A percentile compares a stretch with the other conserved stretches of the same genome.
phyloP scores from a whole-genome alignment of 2,113 vertebrate genomes.

The Paracanthobrama guichenoti region DNA sequence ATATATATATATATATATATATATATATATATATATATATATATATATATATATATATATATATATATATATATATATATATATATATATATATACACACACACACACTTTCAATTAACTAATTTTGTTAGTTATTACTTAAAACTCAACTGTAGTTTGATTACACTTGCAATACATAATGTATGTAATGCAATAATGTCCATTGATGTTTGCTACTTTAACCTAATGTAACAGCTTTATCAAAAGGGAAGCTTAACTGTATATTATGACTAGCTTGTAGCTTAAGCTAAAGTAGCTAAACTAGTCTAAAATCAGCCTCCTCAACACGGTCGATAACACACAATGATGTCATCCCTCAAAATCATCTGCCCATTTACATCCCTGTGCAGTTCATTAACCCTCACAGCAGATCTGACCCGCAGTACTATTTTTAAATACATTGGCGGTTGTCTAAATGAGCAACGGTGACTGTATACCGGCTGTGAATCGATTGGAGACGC shows the following conservation, averaged over 20 bases:
- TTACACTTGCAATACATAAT: too few species aligned
- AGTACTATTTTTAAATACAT: background rate
- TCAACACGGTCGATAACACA: background rate
- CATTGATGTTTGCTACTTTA: background rate
- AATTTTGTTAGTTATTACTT: too few species aligned
- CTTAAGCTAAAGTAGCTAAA: too few species aligned
- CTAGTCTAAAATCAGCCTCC: background rate
- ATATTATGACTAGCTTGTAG: too few species aligned
- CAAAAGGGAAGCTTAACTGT: background rate
- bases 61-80: too few species aligned
- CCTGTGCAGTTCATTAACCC: background rate
- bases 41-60: too few species aligned
- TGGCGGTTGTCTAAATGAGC: slow-evolving; percentile 14
- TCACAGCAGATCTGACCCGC: background rate
- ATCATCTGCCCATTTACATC: background rate
- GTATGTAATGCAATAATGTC: too few species aligned
- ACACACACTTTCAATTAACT: too few species aligned
- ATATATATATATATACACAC: too few species aligned
- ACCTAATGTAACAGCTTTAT: background rate
- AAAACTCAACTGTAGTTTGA: too few species aligned
- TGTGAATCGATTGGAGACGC: slow-evolving; percentile 59
- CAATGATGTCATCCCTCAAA: background rate
- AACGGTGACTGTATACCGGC: slow-evolving; percentile 60
- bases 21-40: too few species aligned
- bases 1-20: too few species aligned